phyloP scores from a whole-genome alignment of 2,113 vertebrate species.

The Nannobrachium achirus region DNA sequence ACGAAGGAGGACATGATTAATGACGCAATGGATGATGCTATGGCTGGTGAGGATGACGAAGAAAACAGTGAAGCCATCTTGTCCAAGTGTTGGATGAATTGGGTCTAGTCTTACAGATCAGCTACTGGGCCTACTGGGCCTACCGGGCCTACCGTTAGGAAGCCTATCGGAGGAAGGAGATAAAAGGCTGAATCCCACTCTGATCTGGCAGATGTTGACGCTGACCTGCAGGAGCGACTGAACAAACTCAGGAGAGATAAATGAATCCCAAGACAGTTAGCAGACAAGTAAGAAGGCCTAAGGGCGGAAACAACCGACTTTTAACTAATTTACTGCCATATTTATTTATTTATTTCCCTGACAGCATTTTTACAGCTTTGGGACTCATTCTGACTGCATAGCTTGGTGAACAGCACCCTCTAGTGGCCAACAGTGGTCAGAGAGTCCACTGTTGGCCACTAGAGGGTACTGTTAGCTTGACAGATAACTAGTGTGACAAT shows the following conservation, averaged over 20 bases:
- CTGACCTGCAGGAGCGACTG: conserved; percentile 88
- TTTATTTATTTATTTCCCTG: no score
- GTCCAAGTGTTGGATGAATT: conserved; percentile 93
- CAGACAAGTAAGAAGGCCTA: no score
- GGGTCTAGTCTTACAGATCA: conserved; percentile 89
- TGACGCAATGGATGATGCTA: conserved; percentile 93
- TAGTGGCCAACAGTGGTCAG: no score
- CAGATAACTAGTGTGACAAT: no score
- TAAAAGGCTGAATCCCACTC: conserved; percentile 86
- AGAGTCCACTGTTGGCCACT: no score
- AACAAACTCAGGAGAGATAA: conserved; percentile 89
- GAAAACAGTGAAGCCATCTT: conserved; percentile 94
- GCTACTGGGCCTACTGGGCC: conserved; percentile 88
- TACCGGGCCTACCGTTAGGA: conserved; percentile 87
- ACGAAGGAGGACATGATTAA: conserved; percentile 99
- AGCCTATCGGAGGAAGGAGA: conserved; percentile 82
- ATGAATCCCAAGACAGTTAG: conserved; percentile 57
- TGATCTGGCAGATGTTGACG: conserved; percentile 87
- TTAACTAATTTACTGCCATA: no score
- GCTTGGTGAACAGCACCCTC: no score
- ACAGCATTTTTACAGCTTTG: no score
- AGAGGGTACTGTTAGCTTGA: no score
- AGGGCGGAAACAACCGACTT: no score
- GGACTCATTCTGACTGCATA: no score
- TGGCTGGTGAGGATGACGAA: conserved; percentile 94